Conservation (phyloP, 2,888 invertebrate species). For the Drosophila pseudotalamancana region DNA sequence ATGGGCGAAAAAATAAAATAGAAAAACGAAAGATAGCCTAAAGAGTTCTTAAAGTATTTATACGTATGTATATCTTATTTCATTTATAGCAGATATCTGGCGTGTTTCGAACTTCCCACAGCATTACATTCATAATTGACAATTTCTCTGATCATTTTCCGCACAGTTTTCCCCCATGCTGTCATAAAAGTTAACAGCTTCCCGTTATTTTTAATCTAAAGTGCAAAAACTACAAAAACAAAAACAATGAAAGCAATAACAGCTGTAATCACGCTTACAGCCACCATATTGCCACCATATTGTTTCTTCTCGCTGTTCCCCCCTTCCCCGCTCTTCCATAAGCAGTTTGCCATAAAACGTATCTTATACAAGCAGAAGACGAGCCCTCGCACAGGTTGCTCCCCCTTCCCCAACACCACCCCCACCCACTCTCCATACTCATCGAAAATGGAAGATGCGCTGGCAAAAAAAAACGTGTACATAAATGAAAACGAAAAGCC, state of each 20-base stretch:
- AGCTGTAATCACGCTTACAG: constrained; percentile 55
- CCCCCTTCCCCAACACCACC: too few species aligned
- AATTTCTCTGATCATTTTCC: constrained; percentile 12
- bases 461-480: constrained; percentile 5
- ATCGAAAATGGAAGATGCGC: constrained; percentile 12
- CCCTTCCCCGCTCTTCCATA: not conserved
- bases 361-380: constrained; percentile 18
- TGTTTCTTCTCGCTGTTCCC: constrained; percentile 16
- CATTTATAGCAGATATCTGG: not conserved
- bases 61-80: not conserved
- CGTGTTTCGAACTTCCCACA: not conserved
- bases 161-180: constrained; percentile 7
- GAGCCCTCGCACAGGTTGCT: constrained; percentile 25
- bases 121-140: not conserved
- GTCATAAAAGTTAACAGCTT: constrained; percentile 33
- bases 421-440: too few species aligned
- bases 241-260: constrained; percentile 45
- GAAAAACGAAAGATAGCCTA: not conserved
- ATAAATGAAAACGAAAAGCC: constrained; percentile 33
- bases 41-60: not conserved
- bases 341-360: constrained; percentile 39
- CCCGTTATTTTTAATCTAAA: constrained; percentile 46
- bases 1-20: not conserved
- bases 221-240: constrained; percentile 20
- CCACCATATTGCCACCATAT: constrained; percentile 43